These are phyloP conservation scores for Dasypolia templi DNA, from an alignment of 2,888 invertebrate genomes.

Conservation along the genomic window DNA sequence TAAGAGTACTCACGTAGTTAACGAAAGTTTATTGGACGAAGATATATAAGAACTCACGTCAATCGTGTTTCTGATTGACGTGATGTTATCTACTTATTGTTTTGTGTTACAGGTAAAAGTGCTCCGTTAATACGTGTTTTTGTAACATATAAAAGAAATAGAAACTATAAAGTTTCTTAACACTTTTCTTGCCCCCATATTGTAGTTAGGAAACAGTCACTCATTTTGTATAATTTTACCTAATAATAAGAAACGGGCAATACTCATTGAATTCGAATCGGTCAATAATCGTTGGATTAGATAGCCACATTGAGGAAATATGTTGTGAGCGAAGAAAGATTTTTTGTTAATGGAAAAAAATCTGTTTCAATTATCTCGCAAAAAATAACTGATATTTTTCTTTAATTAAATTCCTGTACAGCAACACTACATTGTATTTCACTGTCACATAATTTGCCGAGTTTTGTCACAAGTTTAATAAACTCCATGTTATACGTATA, in stretches of 20 bases:
- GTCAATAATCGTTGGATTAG: conserved; percentile 12
- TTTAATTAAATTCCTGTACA: not conserved
- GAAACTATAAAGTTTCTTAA: not conserved
- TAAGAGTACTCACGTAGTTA: conserved; percentile 10
- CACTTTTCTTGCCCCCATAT: not conserved
- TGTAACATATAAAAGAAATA: no score
- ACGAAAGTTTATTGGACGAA: conserved; percentile 11
- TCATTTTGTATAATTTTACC: not conserved
- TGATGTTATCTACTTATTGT: not conserved
- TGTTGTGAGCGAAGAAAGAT: not conserved
- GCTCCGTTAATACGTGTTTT: not conserved
- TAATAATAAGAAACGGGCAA: not conserved
- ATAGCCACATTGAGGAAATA: conserved; percentile 8
- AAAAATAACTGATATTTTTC: not conserved
- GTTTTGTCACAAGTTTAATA: conserved; percentile 14
- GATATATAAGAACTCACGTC: not conserved
- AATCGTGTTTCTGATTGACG: conserved; percentile 2
- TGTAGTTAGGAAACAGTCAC: not conserved
- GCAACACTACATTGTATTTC: not conserved
- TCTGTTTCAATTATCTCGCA: not conserved
- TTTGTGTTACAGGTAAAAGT: not conserved
- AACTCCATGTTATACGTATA: conserved; percentile 30
- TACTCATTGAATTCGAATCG: conserved; percentile 22
- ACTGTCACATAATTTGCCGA: conserved; percentile 10
- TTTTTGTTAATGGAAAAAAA: not conserved